phyloP scores from a whole-genome alignment of 2,888 invertebrate species.

The Amphipoea oculea region DNA sequence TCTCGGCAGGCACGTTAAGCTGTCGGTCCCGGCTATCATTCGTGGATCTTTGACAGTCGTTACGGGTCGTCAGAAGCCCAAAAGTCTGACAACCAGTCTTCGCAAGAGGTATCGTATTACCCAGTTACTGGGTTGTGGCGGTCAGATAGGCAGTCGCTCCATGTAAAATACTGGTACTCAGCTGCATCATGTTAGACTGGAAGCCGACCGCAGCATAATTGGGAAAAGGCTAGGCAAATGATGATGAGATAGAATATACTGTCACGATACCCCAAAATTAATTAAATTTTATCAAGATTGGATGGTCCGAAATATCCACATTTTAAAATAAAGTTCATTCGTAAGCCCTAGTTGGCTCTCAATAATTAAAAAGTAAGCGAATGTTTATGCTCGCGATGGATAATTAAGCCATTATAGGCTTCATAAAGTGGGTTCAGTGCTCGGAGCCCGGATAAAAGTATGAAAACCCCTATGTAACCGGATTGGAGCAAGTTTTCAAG shows the following conservation, averaged over 20 bases:
- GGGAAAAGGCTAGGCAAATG: too few species aligned
- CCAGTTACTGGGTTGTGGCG: too few species aligned
- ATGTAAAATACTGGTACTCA: too few species aligned
- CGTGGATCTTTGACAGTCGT: too few species aligned
- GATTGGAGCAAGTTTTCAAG: conserved; percentile 3
- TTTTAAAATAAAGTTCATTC: not conserved
- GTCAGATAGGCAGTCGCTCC: too few species aligned
- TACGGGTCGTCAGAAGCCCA: too few species aligned
- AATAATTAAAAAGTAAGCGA: conserved; percentile 40
- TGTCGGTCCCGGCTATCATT: too few species aligned
- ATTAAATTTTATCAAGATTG: not conserved
- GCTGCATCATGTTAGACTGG: too few species aligned
- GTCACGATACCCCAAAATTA: not conserved
- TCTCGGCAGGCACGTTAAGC: too few species aligned
- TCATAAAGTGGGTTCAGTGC: conserved; percentile 46
- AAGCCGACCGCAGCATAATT: too few species aligned
- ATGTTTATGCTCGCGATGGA: conserved; percentile 29
- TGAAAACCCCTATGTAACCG: conserved; percentile 13
- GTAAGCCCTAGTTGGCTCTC: not conserved
- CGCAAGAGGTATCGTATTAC: too few species aligned
- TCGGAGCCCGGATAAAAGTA: conserved; percentile 29
- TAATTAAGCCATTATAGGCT: conserved; percentile 55
- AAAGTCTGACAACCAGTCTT: too few species aligned
- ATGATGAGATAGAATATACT: not conserved
- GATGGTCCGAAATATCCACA: not conserved